phyloP scores from a whole-genome alignment of 2,113 vertebrate genomes.

The Ramphastos sulfuratus region DNA sequence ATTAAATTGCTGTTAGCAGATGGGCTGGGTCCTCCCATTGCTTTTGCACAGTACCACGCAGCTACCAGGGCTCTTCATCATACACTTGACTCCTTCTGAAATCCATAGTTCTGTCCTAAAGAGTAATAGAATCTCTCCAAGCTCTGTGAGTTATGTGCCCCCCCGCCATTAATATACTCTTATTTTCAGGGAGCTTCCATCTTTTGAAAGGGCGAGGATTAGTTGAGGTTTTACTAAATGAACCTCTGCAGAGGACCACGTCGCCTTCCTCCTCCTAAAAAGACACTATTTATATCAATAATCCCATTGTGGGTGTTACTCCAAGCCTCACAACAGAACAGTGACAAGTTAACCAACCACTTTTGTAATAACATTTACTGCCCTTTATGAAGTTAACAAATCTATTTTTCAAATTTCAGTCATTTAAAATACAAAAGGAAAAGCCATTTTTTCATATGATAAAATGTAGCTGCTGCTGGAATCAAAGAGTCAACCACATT shows the following conservation, averaged over 20 bases:
- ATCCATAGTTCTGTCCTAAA: constrained; percentile 14
- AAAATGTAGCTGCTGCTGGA: constrained; percentile 70
- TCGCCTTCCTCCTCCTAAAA: constrained; percentile 60
- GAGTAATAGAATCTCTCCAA: not conserved
- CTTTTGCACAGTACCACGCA: not conserved
- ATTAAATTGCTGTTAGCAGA: constrained; percentile 54
- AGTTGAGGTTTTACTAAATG: constrained; percentile 69
- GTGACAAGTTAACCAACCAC: constrained; percentile 77
- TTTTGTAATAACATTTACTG: constrained; percentile 76
- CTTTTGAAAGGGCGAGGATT: constrained; percentile 51
- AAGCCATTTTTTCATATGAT: constrained; percentile 74
- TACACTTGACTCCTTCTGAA: constrained; percentile 20
- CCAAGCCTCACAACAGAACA: constrained; percentile 69
- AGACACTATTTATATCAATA: constrained; percentile 73
- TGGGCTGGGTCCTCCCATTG: constrained; percentile 27
- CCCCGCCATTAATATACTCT: constrained; percentile 44
- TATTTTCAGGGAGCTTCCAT: constrained; percentile 45
- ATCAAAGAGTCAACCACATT: constrained; percentile 68
- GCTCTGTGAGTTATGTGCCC: constrained; percentile 7
- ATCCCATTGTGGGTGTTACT: constrained; percentile 52
- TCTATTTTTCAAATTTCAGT: constrained; percentile 79
- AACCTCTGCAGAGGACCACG: constrained; percentile 60
- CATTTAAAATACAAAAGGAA: constrained; percentile 73
- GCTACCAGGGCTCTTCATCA: constrained; percentile 6
- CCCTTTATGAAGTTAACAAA: constrained; percentile 79